phyloP scores from a whole-genome alignment of 2,888 invertebrate genomes.

The Epinotia nisella region DNA sequence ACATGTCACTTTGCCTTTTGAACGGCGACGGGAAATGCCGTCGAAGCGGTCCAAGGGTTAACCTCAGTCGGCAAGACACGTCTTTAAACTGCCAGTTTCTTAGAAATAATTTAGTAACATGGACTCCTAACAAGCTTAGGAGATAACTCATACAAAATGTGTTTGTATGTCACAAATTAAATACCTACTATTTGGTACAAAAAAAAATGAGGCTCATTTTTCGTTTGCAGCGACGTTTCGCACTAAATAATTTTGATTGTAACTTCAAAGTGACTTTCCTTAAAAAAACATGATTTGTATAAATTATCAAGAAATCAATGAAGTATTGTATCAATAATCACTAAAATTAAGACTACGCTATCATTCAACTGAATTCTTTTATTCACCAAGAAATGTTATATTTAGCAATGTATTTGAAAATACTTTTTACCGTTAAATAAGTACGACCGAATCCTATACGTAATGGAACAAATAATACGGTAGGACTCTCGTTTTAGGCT shows the following conservation, averaged over 20 bases:
- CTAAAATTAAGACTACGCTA: constrained; percentile 44
- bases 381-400: constrained; percentile 49
- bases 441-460: background rate
- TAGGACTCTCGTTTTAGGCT: constrained; percentile 3
- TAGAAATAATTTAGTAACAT: background rate
- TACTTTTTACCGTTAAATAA: constrained; percentile 29
- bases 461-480: constrained; percentile 33
- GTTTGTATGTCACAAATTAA: background rate
- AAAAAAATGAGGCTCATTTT: background rate
- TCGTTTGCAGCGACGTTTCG: background rate
- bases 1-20: constrained; percentile 3
- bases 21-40: constrained; percentile 6
- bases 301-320: constrained; percentile 13
- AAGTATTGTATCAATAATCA: constrained; percentile 38
- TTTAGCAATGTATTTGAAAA: constrained; percentile 45
- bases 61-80: background rate
- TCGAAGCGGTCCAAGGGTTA: background rate
- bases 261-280: constrained; percentile 6
- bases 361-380: constrained; percentile 39
- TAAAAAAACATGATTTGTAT: constrained; percentile 32
- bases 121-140: no score
- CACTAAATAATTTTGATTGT: background rate
- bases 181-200: background rate
- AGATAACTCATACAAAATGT: background rate
- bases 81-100: background rate